These are phyloP conservation scores for Cryptus viduatorius DNA, from an alignment of 2,888 invertebrate species.

Conservation along the genomic window DNA sequence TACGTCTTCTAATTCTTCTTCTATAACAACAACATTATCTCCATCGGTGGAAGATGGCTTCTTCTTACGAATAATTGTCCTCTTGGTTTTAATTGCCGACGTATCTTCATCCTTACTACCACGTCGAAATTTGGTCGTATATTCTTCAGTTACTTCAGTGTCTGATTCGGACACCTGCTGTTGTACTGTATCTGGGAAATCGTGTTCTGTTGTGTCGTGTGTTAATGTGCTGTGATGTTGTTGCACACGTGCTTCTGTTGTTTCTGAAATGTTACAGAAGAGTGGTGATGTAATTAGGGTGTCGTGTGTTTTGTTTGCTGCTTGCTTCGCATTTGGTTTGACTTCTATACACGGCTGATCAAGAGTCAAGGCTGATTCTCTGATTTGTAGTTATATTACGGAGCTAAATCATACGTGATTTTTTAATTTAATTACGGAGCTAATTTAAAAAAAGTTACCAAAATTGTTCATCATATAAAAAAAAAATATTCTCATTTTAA, in stretches of 20 bases:
- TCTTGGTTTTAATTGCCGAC: slow-evolving; percentile 81
- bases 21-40: slow-evolving; percentile 80
- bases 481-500: too few species aligned
- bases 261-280: slow-evolving; percentile 84
- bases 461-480: too few species aligned
- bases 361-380: slow-evolving; percentile 44
- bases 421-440: neutral
- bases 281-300: slow-evolving; percentile 78
- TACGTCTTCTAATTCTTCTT: slow-evolving; percentile 82
- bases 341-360: slow-evolving; percentile 71
- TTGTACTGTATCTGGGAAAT: slow-evolving; percentile 75
- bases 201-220: slow-evolving; percentile 80
- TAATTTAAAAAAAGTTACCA: too few species aligned
- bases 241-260: slow-evolving; percentile 81
- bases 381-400: neutral
- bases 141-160: slow-evolving; percentile 82
- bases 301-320: slow-evolving; percentile 70
- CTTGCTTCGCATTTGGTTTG: slow-evolving; percentile 76
- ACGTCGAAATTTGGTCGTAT: slow-evolving; percentile 82
- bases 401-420: neutral
- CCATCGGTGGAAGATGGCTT: slow-evolving; percentile 71
- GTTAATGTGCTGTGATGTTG: slow-evolving; percentile 78
- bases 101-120: slow-evolving; percentile 79
- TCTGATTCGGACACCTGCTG: slow-evolving; percentile 79
- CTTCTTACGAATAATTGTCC: slow-evolving; percentile 80